Percentiles rank a stretch among this genome's conserved stretches.
Conservation (phyloP, 2,797 vertebrate species). For the Coregonus ussuriensis region DNA sequence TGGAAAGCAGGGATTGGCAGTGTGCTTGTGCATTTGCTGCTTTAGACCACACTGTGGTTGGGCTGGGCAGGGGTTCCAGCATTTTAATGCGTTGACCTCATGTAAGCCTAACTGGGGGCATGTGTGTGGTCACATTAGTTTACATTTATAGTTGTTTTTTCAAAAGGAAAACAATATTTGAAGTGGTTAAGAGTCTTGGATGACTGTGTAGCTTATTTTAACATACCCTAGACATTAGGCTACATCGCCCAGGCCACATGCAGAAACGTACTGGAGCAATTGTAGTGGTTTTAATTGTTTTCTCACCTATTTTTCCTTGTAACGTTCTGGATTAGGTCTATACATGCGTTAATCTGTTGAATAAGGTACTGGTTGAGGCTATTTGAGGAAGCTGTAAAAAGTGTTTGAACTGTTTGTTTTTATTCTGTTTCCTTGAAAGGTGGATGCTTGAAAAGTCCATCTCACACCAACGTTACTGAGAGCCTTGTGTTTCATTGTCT, state of each 20-base stretch:
- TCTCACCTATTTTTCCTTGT: background rate
- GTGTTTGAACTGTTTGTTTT: background rate
- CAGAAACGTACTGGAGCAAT: background rate
- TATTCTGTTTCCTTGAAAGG: background rate
- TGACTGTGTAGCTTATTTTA: background rate
- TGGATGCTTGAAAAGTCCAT: background rate
- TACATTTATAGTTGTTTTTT: background rate
- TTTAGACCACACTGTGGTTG: slow-evolving; percentile 5
- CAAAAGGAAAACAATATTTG: background rate
- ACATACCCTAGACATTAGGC: background rate
- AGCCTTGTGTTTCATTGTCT: background rate
- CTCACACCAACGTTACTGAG: background rate
- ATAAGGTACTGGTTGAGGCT: background rate
- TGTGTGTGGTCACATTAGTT: slow-evolving; percentile 1
- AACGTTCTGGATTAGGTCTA: background rate
- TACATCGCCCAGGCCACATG: background rate
- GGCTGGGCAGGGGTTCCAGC: background rate
- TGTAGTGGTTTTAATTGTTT: background rate
- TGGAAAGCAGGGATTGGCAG: slow-evolving; percentile 7
- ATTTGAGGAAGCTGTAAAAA: background rate
- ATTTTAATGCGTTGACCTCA: slow-evolving; percentile 24
- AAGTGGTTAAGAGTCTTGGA: background rate
- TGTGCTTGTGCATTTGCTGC: background rate
- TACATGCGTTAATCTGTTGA: background rate
- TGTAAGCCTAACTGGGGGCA: slow-evolving; percentile 13